Conservation (phyloP, 92 coral and sea anemone genomes). For the Epizoanthus stellaris region DNA sequence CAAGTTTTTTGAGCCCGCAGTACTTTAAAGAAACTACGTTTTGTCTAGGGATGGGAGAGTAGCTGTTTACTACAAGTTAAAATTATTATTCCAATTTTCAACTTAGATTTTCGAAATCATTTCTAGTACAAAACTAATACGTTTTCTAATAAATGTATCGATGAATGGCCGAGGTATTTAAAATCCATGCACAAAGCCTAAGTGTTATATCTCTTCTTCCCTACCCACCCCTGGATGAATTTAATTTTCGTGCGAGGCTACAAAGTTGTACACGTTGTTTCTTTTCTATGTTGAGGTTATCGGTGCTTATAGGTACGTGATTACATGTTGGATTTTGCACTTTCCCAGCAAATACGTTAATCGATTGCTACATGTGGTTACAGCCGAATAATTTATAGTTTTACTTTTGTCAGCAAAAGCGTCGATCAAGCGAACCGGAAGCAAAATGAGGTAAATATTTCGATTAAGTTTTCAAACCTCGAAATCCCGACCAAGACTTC, state of each 20-base stretch:
- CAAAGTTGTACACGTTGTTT: conserved; percentile 41
- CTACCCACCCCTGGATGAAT: neutral
- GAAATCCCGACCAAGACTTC: neutral
- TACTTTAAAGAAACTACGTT: no score
- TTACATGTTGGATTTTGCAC: neutral
- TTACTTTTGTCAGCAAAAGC: neutral
- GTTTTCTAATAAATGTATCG: neutral
- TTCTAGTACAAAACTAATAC: neutral
- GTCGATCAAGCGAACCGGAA: neutral
- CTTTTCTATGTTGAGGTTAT: conserved; percentile 2
- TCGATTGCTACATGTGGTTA: neutral
- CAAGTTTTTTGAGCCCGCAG: no score
- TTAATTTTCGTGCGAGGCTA: conserved; percentile 11
- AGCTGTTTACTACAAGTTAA: no score
- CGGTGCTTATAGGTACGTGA: no score
- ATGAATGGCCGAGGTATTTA: neutral
- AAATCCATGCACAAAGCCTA: neutral
- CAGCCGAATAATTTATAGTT: neutral
- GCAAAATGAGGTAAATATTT: neutral
- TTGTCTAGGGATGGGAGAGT: no score
- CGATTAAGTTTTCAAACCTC: neutral
- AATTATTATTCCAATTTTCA: no score
- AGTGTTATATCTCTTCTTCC: neutral
- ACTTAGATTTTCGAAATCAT: no score
- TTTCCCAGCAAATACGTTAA: neutral